Evolutionary conservation across 2,888 invertebrate genomes (phyloP).

Genomic region (Tillus elongatus): DNA sequence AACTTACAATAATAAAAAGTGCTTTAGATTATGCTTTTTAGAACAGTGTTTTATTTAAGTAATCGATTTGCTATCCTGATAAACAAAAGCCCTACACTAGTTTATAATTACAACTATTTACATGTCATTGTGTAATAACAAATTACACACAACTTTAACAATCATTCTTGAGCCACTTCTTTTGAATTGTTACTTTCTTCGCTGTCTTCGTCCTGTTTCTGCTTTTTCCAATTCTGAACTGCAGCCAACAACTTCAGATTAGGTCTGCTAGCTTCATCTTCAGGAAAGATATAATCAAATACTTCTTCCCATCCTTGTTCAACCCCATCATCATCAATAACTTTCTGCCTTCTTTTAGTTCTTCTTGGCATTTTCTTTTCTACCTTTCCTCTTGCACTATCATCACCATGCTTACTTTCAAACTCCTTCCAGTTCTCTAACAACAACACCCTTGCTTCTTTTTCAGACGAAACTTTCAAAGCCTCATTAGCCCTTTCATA

Average conservation of each 20-base stretch:
- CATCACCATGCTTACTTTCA: conserved; percentile 75
- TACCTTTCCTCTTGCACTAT: conserved; percentile 61
- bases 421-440: conserved; percentile 95
- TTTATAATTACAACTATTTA: too few relatives aligned
- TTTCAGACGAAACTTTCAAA: conserved; percentile 63
- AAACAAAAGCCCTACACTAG: too few relatives aligned
- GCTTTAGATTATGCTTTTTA: too few relatives aligned
- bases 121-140: too few relatives aligned
- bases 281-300: conserved; percentile 97
- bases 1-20: too few relatives aligned
- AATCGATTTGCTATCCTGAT: too few relatives aligned
- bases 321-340: conserved; percentile 84
- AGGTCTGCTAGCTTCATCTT: conserved; percentile 90
- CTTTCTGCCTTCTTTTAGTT: conserved; percentile 89
- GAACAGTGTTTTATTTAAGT: too few relatives aligned
- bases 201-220: too few relatives aligned
- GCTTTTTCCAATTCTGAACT: conserved; percentile 93
- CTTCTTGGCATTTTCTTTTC: conserved; percentile 83
- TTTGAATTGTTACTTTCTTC: too few relatives aligned
- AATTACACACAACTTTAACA: too few relatives aligned
- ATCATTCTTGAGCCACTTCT: too few relatives aligned
- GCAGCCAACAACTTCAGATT: conserved; percentile 91
- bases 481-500: conserved; percentile 85
- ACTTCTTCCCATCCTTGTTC: conserved; percentile 99
- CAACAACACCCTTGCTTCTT: conserved; percentile 85